Base-by-base conservation (phyloP, 2,797 vertebrate species). In the Telmatherina bonti region DNA sequence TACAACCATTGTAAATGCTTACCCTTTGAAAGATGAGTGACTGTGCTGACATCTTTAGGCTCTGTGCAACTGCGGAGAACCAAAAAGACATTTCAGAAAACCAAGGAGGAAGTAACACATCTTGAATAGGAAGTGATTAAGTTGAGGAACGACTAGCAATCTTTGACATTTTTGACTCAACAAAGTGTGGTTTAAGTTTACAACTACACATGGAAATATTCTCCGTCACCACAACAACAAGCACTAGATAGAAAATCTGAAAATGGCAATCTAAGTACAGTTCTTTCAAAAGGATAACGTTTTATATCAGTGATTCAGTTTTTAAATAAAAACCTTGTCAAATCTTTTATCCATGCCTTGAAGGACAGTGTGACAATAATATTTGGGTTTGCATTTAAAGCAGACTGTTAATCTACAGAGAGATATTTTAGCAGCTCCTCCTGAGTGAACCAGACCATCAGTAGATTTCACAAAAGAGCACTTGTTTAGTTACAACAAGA, bases 1-100 rank as follows among this genome's bases (percentile, higher is more conserved):
- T 67, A 35, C 11, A 9, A 29, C 3, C 8, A 24, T 49, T 18
- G 26, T 30, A 31, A 13, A 22, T 12, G 3, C 82, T 87, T 70
- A 93, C 92, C 76, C 82, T 0, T 69, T 62, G 52, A 33, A 8
- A 0, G 3, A 24, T 0, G 0, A 2, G 1, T 0, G 22, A 0
- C 1, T 20, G 0, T 24, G 8, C 5, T 53, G 26, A 4, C 16
- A 45, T n/a, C 8, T 20, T 20, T n/a, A 45, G 20, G 20, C 43
- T 45, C 43, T 9, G 41, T 60, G 78, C 90, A 93, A 70, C 92
- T 93, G 88, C 69, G 68, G 66, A 70, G 64, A 84, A 78, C 47
- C 88, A 59, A 85, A 58, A 83, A 55, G 30, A 85, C 15, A 0
- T 88, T 76, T 82, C 27, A 82, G 33, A 79, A 76, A 53, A 75